Evolutionary conservation across 2,113 vertebrate species (phyloP).

Genomic region (Vulpes lagopus): DNA sequence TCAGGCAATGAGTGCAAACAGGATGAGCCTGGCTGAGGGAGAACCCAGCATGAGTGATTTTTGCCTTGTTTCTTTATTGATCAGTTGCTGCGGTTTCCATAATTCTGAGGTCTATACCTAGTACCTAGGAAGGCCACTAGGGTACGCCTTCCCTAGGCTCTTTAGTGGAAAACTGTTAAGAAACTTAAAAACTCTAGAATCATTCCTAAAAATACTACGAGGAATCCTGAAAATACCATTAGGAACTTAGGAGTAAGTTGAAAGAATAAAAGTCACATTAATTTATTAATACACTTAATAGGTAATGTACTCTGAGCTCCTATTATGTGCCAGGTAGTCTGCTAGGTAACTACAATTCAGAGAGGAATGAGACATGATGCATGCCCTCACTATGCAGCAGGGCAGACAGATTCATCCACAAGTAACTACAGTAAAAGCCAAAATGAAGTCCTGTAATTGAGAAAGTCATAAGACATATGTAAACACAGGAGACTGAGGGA

Average conservation of each 20-base stretch:
- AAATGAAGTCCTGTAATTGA: not conserved
- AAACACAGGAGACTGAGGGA: not conserved
- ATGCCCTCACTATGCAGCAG: not conserved
- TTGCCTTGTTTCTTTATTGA: not conserved
- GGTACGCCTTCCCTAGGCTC: not conserved
- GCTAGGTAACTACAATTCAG: not conserved
- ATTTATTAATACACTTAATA: not conserved
- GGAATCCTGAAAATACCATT: not conserved
- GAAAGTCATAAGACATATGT: not conserved
- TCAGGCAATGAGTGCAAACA: not conserved
- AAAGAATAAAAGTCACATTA: not conserved
- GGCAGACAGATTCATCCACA: not conserved
- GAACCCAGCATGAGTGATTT: not conserved
- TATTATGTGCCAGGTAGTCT: not conserved
- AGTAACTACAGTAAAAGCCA: not conserved
- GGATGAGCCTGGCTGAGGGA: not conserved
- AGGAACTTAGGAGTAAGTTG: not conserved
- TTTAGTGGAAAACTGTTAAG: not conserved
- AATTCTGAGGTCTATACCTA: not conserved
- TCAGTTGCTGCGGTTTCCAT: not conserved
- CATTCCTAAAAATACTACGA: not conserved
- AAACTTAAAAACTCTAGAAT: not conserved
- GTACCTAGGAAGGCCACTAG: not conserved
- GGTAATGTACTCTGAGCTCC: not conserved
- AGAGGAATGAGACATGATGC: not conserved